These are phyloP conservation scores for Lophotis ruficrista DNA, from an alignment of 2,113 vertebrate species.

Conservation along the genomic window DNA sequence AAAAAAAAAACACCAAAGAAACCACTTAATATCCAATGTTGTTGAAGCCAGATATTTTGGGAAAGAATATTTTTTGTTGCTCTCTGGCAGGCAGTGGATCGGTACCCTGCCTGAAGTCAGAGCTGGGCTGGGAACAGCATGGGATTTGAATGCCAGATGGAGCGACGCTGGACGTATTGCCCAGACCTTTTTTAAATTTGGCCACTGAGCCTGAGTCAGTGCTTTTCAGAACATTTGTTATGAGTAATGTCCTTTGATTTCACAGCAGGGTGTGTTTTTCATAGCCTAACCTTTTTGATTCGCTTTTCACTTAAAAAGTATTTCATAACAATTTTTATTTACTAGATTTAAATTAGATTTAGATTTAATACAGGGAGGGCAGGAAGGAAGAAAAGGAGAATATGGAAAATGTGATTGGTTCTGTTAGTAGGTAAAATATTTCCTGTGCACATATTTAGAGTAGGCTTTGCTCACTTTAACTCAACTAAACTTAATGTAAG, in stretches of 20 bases:
- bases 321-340: background rate
- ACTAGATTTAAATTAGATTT: too few relatives aligned
- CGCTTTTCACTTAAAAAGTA: background rate
- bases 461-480: background rate
- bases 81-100: background rate
- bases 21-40: background rate
- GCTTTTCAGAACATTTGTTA: background rate
- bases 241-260: background rate
- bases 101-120: background rate
- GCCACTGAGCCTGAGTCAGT: background rate
- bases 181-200: background rate
- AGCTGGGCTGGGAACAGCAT: background rate
- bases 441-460: background rate
- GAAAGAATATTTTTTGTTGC: background rate
- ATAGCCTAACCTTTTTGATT: background rate
- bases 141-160: background rate
- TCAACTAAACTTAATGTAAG: background rate
- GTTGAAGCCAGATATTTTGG: background rate
- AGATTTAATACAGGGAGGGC: background rate
- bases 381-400: background rate
- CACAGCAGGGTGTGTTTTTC: background rate
- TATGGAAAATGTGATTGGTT: background rate
- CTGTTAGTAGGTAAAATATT: background rate
- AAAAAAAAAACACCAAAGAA: background rate
- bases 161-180: background rate